Conservation (phyloP, 2,888 invertebrate genomes). For the Pseudococcus jackbeardsleyi region DNA sequence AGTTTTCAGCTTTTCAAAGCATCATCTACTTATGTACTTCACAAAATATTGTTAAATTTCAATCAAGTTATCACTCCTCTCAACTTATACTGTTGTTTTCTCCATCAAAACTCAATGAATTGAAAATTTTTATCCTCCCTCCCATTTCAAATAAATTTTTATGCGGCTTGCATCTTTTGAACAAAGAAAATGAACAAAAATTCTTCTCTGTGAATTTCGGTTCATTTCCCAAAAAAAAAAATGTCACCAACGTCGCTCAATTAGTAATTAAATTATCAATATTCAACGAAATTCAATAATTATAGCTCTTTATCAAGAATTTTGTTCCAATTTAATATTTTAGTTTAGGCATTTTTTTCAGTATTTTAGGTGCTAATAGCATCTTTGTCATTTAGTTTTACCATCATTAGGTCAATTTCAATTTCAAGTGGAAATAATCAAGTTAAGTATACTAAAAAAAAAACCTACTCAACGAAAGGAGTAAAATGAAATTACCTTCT, state of each 20-base stretch:
- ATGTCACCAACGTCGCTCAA: neutral
- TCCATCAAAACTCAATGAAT: neutral
- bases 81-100: neutral
- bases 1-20: neutral
- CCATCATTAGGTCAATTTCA: neutral
- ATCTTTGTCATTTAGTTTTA: neutral
- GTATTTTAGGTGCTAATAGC: neutral
- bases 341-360: neutral
- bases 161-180: too few species aligned
- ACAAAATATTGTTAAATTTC: neutral
- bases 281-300: neutral
- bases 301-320: neutral
- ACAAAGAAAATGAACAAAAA: too few species aligned
- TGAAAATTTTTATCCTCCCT: too few species aligned
- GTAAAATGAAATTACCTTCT: constrained; percentile 54
- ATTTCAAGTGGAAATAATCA: neutral
- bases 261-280: neutral
- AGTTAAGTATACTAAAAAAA: neutral
- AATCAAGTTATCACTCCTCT: neutral
- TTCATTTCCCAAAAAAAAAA: neutral
- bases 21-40: neutral
- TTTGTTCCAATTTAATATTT: neutral
- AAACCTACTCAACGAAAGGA: neutral
- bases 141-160: too few species aligned
- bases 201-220: too few species aligned